Conservation (phyloP, 2,888 invertebrate species). For the Tachina lurida region DNA sequence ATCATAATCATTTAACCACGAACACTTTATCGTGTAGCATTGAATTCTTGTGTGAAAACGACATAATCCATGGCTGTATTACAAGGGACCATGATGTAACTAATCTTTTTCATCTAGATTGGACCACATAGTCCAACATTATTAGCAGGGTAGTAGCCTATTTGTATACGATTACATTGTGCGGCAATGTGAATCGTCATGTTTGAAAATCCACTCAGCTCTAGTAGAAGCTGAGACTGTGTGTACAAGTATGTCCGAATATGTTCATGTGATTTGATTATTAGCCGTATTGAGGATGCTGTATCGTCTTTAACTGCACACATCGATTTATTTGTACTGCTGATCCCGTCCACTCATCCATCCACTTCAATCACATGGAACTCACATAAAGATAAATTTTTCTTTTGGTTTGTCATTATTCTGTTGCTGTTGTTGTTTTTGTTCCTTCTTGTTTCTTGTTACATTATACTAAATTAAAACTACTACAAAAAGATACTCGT, state of each 20-base stretch:
- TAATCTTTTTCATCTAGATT: too few relatives aligned
- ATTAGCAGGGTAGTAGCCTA: too few relatives aligned
- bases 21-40: too few relatives aligned
- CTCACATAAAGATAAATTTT: neutral
- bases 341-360: conserved; percentile 41
- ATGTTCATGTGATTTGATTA: conserved; percentile 30
- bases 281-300: conserved; percentile 59
- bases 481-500: conserved; percentile 25
- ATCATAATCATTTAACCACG: too few relatives aligned
- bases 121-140: too few relatives aligned
- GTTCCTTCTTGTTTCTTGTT: conserved; percentile 36
- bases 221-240: neutral
- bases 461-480: conserved; percentile 39
- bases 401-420: conserved; percentile 50
- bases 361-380: conserved; percentile 1
- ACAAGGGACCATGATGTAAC: too few relatives aligned
- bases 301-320: conserved; percentile 33
- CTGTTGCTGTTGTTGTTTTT: conserved; percentile 1
- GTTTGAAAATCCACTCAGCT: neutral
- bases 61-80: too few relatives aligned
- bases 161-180: neutral
- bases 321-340: conserved; percentile 41
- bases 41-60: too few relatives aligned
- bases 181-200: neutral
- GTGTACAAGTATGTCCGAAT: neutral